Evolutionary conservation across 1,140 invertebrate genomes (phyloP).

Genomic region (Hyles vespertilio): DNA sequence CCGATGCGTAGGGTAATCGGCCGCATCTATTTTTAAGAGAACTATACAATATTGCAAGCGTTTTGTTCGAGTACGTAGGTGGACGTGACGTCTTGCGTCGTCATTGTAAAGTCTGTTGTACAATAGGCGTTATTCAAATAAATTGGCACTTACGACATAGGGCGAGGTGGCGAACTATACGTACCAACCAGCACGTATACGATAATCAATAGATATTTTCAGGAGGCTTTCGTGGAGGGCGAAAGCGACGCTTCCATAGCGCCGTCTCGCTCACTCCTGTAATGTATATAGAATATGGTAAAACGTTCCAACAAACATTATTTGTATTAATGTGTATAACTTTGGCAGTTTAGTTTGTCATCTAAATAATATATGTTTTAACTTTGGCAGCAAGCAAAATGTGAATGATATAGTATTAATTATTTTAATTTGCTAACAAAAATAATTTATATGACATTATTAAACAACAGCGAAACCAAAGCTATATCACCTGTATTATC

Average conservation of each 20-base stretch:
- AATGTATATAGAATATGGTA: conserved; percentile 52
- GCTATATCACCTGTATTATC: no score
- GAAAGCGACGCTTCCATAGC: conserved; percentile 49
- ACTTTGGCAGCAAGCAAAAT: no score
- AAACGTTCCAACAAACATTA: conserved; percentile 27
- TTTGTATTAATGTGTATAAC: neutral
- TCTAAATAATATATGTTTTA: no score
- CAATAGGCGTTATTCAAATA: conserved; percentile 62
- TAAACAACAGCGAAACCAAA: no score
- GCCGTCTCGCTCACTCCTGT: conserved; percentile 57
- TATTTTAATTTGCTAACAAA: no score
- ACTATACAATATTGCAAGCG: conserved; percentile 14
- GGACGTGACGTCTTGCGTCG: conserved; percentile 24
- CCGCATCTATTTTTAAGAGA: conserved; percentile 27
- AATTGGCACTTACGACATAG: conserved; percentile 69
- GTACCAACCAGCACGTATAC: conserved; percentile 61
- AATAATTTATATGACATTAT: no score
- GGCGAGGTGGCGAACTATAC: conserved; percentile 61
- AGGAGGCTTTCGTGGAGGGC: conserved; percentile 70
- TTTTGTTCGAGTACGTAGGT: conserved; percentile 21
- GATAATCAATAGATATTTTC: conserved; percentile 76
- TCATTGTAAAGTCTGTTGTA: conserved; percentile 21
- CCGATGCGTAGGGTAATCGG: conserved; percentile 46
- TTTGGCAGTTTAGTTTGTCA: no score
- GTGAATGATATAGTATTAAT: no score